phyloP scores from a whole-genome alignment of 1,140 invertebrate species.

The Ladona fulva region DNA sequence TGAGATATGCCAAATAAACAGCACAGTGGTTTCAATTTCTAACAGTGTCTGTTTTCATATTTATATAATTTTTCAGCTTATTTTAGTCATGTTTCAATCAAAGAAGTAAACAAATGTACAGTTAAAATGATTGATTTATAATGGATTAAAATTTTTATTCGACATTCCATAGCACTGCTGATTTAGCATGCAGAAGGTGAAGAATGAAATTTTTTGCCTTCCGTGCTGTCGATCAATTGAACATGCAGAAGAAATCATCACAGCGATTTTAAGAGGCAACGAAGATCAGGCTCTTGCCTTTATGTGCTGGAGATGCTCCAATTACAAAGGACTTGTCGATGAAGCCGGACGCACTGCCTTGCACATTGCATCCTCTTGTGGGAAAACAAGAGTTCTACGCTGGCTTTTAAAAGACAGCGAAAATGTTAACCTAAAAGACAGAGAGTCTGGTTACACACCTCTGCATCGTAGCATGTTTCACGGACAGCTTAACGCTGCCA shows the following conservation, averaged over 20 bases:
- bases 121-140: no score
- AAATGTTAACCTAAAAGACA: constrained; percentile 52
- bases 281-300: constrained; percentile 46
- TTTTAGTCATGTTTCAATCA: no score
- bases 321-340: constrained; percentile 40
- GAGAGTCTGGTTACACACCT: constrained; percentile 64
- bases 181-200: no score
- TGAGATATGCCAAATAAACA: no score
- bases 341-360: constrained; percentile 50
- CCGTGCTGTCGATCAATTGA: constrained; percentile 46
- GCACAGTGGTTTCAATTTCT: no score
- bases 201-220: constrained; percentile 32
- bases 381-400: constrained; percentile 48
- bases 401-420: constrained; percentile 54
- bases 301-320: constrained; percentile 46
- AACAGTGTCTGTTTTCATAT: no score
- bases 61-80: no score
- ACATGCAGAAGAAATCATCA: constrained; percentile 49
- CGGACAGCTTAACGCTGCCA: constrained; percentile 57
- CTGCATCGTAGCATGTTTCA: constrained; percentile 66
- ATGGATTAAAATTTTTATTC: no score
- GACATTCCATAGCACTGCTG: no score
- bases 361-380: constrained; percentile 59
- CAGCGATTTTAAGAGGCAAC: constrained; percentile 45
- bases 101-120: no score